A percentile compares a stretch with the other conserved stretches of the same genome.
These are phyloP conservation scores for Muscicapa striata DNA, from an alignment of 2,797 vertebrate genomes.

Conservation along the genomic window DNA sequence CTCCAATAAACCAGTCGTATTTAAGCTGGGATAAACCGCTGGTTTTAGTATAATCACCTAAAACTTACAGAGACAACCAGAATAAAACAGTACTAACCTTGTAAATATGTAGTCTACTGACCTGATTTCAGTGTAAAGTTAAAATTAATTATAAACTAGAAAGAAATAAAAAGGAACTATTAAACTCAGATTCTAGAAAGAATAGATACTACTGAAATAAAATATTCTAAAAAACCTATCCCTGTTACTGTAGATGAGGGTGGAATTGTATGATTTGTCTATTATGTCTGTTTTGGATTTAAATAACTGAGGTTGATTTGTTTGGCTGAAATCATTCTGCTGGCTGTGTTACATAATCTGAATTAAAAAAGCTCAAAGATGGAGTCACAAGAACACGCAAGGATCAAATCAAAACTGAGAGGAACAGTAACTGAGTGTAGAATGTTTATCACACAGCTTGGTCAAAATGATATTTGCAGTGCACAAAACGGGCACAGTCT, in stretches of 20 bases:
- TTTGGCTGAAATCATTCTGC: neutral
- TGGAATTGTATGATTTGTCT: neutral
- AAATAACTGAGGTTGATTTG: neutral
- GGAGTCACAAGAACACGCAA: neutral
- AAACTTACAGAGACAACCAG: neutral
- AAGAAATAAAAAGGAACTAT: neutral
- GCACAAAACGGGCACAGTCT: neutral
- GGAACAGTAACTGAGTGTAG: neutral
- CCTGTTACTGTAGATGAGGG: rapidly evolving
- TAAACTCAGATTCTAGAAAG: neutral
- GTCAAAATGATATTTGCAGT: neutral
- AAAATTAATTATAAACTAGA: neutral
- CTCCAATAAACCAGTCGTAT: neutral
- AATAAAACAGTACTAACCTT: neutral
- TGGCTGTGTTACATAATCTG: neutral
- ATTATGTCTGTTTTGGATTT: neutral
- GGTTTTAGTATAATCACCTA: slow-evolving; percentile 44
- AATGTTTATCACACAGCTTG: neutral
- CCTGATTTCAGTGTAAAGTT: neutral
- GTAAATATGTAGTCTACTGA: slow-evolving; percentile 8
- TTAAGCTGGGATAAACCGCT: slow-evolving; percentile 40
- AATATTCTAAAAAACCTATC: neutral
- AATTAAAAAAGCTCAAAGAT: neutral
- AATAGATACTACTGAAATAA: neutral
- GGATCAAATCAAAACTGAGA: neutral